Percentiles rank a stretch among this genome's conserved stretches.
Evolutionary conservation across 2,888 invertebrate species (phyloP).

Genomic region (Tuberolachnus salignus): DNA sequence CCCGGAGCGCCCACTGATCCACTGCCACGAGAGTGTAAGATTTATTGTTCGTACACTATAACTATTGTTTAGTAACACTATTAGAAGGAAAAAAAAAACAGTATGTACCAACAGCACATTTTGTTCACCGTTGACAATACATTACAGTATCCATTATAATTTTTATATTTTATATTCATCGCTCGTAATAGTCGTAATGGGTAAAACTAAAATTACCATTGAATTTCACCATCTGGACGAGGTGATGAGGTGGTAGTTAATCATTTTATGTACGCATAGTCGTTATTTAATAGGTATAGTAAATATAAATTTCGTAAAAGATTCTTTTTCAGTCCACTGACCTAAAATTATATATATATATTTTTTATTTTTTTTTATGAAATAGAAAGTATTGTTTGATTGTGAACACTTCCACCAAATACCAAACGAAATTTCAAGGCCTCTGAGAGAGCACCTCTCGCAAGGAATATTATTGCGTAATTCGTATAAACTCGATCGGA

Average conservation of each 20-base stretch:
- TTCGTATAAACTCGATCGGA: constrained; percentile 36
- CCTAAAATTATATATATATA: constrained; percentile 21
- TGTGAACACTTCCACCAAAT: constrained; percentile 21
- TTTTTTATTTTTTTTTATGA: background rate
- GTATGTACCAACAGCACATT: too few relatives aligned
- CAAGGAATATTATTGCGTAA: constrained; percentile 18
- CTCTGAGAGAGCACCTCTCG: constrained; percentile 20
- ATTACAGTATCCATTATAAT: too few relatives aligned
- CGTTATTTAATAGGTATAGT: background rate
- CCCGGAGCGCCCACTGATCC: too few relatives aligned
- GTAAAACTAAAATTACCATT: too few relatives aligned
- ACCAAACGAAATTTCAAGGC: constrained; percentile 37
- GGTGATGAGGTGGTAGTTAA: background rate
- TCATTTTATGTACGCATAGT: background rate
- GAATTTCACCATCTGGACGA: too few relatives aligned
- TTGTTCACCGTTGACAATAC: too few relatives aligned
- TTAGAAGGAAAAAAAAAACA: too few relatives aligned
- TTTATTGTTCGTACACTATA: too few relatives aligned
- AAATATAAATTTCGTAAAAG: background rate
- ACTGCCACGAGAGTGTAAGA: too few relatives aligned
- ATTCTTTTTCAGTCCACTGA: constrained; percentile 21
- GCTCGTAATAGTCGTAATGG: too few relatives aligned
- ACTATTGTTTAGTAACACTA: too few relatives aligned
- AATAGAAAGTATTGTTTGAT: constrained; percentile 35
- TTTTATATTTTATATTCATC: too few relatives aligned